Evolutionary conservation across 1,140 invertebrate species (phyloP).

Genomic region (Limonius californicus): DNA sequence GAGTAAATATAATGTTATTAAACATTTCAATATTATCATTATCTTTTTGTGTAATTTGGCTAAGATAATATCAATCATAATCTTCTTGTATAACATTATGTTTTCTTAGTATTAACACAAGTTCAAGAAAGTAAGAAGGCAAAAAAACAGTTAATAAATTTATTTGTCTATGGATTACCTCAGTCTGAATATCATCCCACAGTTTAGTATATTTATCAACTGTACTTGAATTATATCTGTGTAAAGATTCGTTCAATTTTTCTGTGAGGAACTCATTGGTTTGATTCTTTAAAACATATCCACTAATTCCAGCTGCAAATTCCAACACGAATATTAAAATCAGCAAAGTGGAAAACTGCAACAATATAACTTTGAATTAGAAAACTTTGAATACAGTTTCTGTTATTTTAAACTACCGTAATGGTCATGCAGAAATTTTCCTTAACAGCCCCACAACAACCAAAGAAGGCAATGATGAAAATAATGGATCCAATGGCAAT

Average conservation of each 20-base stretch:
- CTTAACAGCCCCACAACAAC: slow-evolving; percentile 81
- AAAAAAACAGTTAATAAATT: too few relatives aligned
- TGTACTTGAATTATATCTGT: slow-evolving; percentile 58
- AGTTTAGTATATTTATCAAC: slow-evolving; percentile 52
- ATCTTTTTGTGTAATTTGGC: too few relatives aligned
- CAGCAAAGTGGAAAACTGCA: slow-evolving; percentile 77
- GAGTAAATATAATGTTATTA: too few relatives aligned
- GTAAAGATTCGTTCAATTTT: slow-evolving; percentile 62
- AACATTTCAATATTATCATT: too few relatives aligned
- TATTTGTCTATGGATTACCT: slow-evolving; percentile 51
- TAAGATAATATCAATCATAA: too few relatives aligned
- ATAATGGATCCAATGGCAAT: slow-evolving; percentile 75
- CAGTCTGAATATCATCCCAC: slow-evolving; percentile 71
- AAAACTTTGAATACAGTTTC: slow-evolving; percentile 1
- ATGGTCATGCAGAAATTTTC: slow-evolving; percentile 80
- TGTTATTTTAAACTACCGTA: background rate
- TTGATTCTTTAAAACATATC: slow-evolving; percentile 71
- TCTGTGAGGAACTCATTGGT: slow-evolving; percentile 59
- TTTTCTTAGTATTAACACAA: too few relatives aligned
- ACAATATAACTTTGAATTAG: slow-evolving; percentile 10
- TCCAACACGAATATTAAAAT: slow-evolving; percentile 79
- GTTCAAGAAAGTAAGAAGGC: too few relatives aligned
- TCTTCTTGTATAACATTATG: too few relatives aligned
- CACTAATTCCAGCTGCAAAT: slow-evolving; percentile 77
- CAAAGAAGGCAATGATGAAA: slow-evolving; percentile 80